phyloP scores from a whole-genome alignment of 92 coral and sea anemone species.

The Scolanthus callimorphus region DNA sequence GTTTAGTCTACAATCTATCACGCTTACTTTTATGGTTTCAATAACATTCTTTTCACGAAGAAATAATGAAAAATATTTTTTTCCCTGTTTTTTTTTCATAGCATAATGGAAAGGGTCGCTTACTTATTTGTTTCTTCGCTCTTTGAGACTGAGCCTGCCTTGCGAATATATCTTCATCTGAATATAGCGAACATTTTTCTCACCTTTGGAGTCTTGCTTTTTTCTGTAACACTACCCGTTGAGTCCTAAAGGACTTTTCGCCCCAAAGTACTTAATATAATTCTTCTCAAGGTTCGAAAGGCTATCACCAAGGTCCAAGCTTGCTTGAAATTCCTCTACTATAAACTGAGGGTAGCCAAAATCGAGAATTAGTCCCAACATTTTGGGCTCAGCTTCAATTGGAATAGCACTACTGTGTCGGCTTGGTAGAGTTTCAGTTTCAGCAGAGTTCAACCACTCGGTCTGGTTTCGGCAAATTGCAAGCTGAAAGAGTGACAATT shows the following conservation, averaged over 20 bases:
- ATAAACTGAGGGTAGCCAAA: constrained; percentile 63
- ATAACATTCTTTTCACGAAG: too few species aligned
- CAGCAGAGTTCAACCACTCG: not conserved
- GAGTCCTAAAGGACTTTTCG: constrained; percentile 78
- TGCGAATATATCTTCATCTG: too few species aligned
- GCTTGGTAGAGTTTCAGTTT: constrained; percentile 7
- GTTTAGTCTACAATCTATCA: too few species aligned
- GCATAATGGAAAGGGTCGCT: too few species aligned
- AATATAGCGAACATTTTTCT: too few species aligned
- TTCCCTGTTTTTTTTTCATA: too few species aligned
- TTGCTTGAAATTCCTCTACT: constrained; percentile 37
- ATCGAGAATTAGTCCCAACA: constrained; percentile 72
- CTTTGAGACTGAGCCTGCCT: too few species aligned
- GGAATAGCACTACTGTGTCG: constrained; percentile 15
- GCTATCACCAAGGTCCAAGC: constrained; percentile 58
- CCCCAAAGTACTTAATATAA: constrained; percentile 70
- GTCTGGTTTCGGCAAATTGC: constrained; percentile 48
- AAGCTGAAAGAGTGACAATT: constrained; percentile 53
- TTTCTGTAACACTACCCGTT: too few species aligned
- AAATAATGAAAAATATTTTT: too few species aligned
- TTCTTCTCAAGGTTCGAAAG: constrained; percentile 55
- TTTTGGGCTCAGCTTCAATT: constrained; percentile 42
- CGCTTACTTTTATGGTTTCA: too few species aligned
- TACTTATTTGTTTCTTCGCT: too few species aligned
- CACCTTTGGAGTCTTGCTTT: too few species aligned